Base-by-base conservation (phyloP, 2,113 vertebrate genomes). In the Ctenomys sociabilis region DNA sequence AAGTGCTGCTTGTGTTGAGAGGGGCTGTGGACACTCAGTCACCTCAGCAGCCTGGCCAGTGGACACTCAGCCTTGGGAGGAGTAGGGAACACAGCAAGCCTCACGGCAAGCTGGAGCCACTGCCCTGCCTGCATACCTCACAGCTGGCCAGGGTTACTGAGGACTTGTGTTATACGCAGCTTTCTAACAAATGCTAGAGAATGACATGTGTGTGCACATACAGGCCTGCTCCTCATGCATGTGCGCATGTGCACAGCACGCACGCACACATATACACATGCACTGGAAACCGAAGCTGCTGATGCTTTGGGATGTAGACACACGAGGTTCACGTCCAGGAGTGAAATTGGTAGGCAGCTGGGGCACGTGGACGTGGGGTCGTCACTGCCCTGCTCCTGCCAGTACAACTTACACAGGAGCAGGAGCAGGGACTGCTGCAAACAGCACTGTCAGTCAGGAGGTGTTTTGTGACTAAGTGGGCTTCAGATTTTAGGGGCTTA, bases 401-500 rank as follows among this genome's bases (percentile, higher is more conserved):
- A 14, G 90, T 30, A 49, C 81, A 63, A 70, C 87, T 91, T 77
- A 40, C 49, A 63, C 92, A 81, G 96, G 16, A 77, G 85, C 85
- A 57, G 52, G 49, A 32, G 6, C n/a, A 87, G 90, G 87, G 16
- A 63, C 49, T 26, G 64, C 40, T 85, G 26, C 86, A 96, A 97
- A 75, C 40, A 49, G n/a, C 19, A 57, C 61, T 28, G 91, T 94
- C 96, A 96, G 97, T 97, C 87, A 96, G 97, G 72, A 70, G 93
- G 1, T 90, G 84, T 92, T 97, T 97, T 95, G 97, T 90, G 95
- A 96, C 88, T 61, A 1, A 73, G 92, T 4, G 6, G 28, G 12
- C 91, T 94, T 97, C 80, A 92, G 93, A 72, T 95, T 96, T 97
- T 97, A 91, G 97, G 96, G 98, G 57, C 96, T 97, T 97, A 97